Evolutionary conservation across 2,888 invertebrate species (phyloP).

Genomic region (Alcis repandata): DNA sequence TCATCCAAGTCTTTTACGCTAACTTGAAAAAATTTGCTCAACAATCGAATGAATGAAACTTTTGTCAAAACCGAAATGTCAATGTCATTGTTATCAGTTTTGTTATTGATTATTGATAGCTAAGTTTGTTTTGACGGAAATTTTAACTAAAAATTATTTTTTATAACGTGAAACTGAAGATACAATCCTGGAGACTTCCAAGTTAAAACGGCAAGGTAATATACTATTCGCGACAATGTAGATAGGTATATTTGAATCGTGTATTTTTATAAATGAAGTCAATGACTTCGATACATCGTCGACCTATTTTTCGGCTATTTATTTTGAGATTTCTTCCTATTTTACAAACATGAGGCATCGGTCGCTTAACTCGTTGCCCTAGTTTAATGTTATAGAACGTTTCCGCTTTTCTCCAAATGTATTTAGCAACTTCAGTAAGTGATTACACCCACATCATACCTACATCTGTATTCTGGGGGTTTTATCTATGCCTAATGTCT

Average conservation of each 20-base stretch:
- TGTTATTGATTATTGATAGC: not conserved
- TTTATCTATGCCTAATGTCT: not conserved
- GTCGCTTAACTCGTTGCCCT: conserved; percentile 31
- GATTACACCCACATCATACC: not conserved
- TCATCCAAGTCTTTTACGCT: too few relatives aligned
- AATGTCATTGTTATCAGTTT: not conserved
- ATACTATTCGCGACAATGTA: not conserved
- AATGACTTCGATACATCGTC: conserved; percentile 57
- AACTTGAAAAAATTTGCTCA: too few relatives aligned
- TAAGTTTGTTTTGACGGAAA: not conserved
- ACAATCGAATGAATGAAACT: too few relatives aligned
- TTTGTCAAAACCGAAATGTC: too few relatives aligned
- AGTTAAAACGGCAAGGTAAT: conserved; percentile 33
- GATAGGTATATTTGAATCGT: not conserved
- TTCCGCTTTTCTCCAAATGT: not conserved
- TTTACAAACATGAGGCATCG: conserved; percentile 37
- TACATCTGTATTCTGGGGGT: not conserved
- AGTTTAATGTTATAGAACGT: conserved; percentile 27
- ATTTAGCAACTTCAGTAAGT: not conserved
- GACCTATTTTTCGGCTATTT: conserved; percentile 73
- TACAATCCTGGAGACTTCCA: conserved; percentile 25
- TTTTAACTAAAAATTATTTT: not conserved
- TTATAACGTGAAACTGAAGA: conserved; percentile 13
- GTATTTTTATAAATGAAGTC: conserved; percentile 47
- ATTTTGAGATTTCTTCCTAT: conserved; percentile 70